phyloP scores from a whole-genome alignment of 2,113 vertebrate species.

The Oncorhynchus keta region DNA sequence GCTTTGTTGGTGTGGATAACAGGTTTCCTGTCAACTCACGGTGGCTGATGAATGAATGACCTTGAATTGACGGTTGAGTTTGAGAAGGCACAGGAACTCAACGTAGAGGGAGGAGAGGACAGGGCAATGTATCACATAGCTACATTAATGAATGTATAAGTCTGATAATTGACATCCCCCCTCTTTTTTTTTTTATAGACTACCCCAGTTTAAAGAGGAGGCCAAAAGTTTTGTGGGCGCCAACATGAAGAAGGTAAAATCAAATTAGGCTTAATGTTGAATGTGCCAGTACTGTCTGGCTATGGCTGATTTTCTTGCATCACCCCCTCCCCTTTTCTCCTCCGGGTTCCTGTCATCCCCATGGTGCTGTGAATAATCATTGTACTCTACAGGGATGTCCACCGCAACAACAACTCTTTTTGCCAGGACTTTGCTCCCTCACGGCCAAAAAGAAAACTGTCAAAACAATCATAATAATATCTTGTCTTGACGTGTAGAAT shows the following conservation, averaged over 20 bases:
- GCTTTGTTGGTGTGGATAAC: neutral
- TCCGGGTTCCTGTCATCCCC: neutral
- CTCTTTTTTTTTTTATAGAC: constrained; percentile 65
- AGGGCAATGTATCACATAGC: neutral
- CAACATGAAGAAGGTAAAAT: constrained; percentile 98
- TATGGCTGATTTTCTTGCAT: constrained; percentile 29
- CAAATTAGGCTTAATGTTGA: constrained; percentile 24
- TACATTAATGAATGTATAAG: too few relatives aligned
- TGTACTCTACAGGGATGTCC: neutral
- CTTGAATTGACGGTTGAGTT: neutral
- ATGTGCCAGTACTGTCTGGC: constrained; percentile 1
- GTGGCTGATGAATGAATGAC: neutral
- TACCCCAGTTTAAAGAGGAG: constrained; percentile 98
- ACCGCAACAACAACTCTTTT: too few relatives aligned
- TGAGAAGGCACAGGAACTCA: neutral
- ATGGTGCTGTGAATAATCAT: neutral
- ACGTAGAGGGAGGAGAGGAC: neutral
- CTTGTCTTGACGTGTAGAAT: too few relatives aligned
- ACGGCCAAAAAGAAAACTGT: too few relatives aligned
- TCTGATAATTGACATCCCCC: neutral
- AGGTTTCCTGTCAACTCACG: constrained; percentile 6
- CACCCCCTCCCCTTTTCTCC: neutral
- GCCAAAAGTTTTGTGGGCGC: constrained; percentile 90
- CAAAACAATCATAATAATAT: too few relatives aligned
- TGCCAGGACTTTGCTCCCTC: too few relatives aligned